Evolutionary conservation across 2,888 invertebrate genomes (phyloP), one percentile per base, ranked within the genome.

Genomic region (Megaustenia siamemsis): DNA sequence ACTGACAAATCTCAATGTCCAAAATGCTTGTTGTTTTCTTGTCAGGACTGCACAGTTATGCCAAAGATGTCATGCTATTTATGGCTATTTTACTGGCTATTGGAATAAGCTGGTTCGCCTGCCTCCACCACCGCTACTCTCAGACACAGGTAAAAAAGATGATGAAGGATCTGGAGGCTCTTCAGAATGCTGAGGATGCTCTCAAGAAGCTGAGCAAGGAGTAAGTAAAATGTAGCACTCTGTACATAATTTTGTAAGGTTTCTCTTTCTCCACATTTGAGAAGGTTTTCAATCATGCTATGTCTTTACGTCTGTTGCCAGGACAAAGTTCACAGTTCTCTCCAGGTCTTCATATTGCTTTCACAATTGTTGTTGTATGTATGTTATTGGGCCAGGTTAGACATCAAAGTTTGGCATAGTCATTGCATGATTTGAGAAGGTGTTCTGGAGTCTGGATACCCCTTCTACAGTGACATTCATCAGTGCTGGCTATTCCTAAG

Each of bases 21-120:
- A n/a, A n/a, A n/a, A n/a, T n/a, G n/a, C n/a, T n/a, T n/a, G n/a
- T 12, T 45, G 45, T 45, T 45, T 45, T 38, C 15, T 24, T 73
- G 4, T 1, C 49, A 73, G 73, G 73, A 49, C 18, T 73, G 12
- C 96, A 96, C 86, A 96, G 96, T 93, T 96, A 96, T 93, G 96
- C 97, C 95, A 99, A 99, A 95, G 99, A 99, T 95, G 96, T 97
- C 92, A 96, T 97, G 88, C 95, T 99, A 91, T 96, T 97, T 53
- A 96, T 97, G 4, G 95, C 98, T 84, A 95, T 98, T 82, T 95
- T 98, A 88, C 96, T 97, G 90, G 98, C 98, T 18, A 95, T 97
- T 82, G 96, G 97, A 83, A 98, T 97, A 81, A 96, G 97, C 90
- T 98, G 97, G 97, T 97, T 97, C 94, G 98, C 97, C 45, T 96